Evolutionary conservation across 2,888 invertebrate species (phyloP).

Genomic region (Lingula anatina): DNA sequence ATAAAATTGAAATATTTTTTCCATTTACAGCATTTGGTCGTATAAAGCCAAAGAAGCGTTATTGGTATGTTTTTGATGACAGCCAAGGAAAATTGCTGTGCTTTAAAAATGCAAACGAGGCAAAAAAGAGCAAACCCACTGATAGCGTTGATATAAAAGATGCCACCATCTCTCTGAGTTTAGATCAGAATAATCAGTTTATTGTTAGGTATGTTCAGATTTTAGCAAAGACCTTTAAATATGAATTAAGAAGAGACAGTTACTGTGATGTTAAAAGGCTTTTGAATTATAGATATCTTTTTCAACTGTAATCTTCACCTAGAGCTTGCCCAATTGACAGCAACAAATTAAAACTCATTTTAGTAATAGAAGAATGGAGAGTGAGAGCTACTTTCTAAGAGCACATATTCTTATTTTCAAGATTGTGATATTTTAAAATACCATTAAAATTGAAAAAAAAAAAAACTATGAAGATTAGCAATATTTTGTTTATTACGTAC

Average conservation of each 20-base stretch:
- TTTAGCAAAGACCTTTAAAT: no score
- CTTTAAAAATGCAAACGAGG: conserved; percentile 43
- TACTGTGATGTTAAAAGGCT: not conserved
- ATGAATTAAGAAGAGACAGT: no score
- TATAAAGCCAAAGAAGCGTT: conserved; percentile 38
- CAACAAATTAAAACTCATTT: no score
- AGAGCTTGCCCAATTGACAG: no score
- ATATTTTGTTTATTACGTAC: no score
- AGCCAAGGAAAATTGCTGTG: conserved; percentile 39
- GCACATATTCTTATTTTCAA: no score
- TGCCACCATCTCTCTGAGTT: conserved; percentile 48
- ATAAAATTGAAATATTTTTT: not conserved
- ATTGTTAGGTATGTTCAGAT: conserved; percentile 44
- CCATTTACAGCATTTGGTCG: conserved; percentile 41
- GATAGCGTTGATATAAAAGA: conserved; percentile 42
- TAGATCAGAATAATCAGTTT: conserved; percentile 50
- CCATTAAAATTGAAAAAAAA: no score
- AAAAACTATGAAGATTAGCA: no score
- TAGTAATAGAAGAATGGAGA: no score
- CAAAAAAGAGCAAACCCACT: conserved; percentile 28
- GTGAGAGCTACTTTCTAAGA: no score
- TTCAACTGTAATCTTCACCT: conserved; percentile 3
- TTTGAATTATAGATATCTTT: not conserved
- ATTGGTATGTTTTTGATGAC: conserved; percentile 52
- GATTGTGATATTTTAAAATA: no score